Evolutionary conservation across 1,140 invertebrate species (phyloP), one percentile per base, ranked within the genome.

Genomic region (Zaprionus taronus): DNA sequence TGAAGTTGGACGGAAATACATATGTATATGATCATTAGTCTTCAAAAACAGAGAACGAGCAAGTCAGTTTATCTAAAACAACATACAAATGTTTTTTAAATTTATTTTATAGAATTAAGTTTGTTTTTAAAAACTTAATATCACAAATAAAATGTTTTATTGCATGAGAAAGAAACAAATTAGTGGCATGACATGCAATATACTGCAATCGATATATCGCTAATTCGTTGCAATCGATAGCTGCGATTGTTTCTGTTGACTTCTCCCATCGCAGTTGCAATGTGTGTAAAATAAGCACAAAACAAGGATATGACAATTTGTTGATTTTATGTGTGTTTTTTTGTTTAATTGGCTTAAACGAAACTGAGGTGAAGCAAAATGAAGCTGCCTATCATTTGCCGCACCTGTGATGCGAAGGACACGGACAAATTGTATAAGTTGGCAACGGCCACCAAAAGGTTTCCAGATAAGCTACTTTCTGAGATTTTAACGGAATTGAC

Each of bases 331-430:
- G 63, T 64, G 72, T 81, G 81, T 84, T 68, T 72, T 62, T 55
- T 47, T 71, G 28, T 63, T 49, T 49, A 15, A 15, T 26, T 70
- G 11, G 41, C 20, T 36, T 49, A 49, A 69, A 41, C 14, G 20
- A 20, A 41, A 31, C 31, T 51, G 49, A 56, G 56, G 17, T 22
- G 20, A 11, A 20, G 24, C 41, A 79, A 49, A n/a, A 89, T 90
- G 85, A 91, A 82, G 79, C 71, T 91, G 28, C 86, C 85, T 4
- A 71, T 82, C 15, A 77, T 80, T 44, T 90, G 85, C 66, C 86
- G 85, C 55, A 90, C 85, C n/a, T 90, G 85, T 66, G 86, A 90
- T 81, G 72, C 86, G 28, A 78, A 73, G 34, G 79, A 82, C 28
- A 64, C 86, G 15, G 86, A 91, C 34, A 85, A 78, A 53, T 73